Conservation (phyloP, 1,140 invertebrate species). For the Micrasema minimum region DNA sequence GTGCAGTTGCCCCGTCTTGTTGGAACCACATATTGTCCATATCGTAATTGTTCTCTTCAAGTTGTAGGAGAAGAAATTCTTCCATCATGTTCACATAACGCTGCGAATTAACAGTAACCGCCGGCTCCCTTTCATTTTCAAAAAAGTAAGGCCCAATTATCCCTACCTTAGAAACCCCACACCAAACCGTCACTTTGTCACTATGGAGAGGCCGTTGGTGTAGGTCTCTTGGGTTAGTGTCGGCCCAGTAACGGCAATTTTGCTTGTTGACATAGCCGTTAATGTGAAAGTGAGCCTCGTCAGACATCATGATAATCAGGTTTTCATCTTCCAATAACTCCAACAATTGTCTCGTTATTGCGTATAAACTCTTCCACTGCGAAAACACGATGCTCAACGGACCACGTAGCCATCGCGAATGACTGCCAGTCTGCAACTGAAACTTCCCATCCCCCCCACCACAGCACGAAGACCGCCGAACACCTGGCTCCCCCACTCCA, state of each 20-base stretch:
- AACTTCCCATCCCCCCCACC: no score
- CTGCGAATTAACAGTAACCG: neutral
- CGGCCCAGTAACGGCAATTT: neutral
- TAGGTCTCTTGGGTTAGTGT: neutral
- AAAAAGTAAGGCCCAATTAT: slow-evolving; percentile 3
- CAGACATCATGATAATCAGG: neutral
- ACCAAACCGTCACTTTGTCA: slow-evolving; percentile 5
- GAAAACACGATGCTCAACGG: no score
- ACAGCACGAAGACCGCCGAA: no score
- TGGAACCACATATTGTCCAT: slow-evolving; percentile 2
- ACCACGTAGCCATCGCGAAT: no score
- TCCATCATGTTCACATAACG: no score
- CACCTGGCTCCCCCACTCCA: no score
- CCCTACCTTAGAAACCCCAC: neutral
- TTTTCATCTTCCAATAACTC: no score
- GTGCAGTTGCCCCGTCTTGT: neutral
- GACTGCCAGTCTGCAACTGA: no score
- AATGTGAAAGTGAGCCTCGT: neutral
- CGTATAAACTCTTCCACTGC: no score
- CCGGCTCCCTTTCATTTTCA: neutral
- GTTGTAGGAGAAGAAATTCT: no score
- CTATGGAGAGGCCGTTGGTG: neutral
- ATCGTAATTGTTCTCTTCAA: neutral
- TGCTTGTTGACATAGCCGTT: neutral
- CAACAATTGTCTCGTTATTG: no score